These are phyloP conservation scores for Hyperoodon ampullatus DNA, from an alignment of 2,113 vertebrate genomes.

Conservation along the genomic window DNA sequence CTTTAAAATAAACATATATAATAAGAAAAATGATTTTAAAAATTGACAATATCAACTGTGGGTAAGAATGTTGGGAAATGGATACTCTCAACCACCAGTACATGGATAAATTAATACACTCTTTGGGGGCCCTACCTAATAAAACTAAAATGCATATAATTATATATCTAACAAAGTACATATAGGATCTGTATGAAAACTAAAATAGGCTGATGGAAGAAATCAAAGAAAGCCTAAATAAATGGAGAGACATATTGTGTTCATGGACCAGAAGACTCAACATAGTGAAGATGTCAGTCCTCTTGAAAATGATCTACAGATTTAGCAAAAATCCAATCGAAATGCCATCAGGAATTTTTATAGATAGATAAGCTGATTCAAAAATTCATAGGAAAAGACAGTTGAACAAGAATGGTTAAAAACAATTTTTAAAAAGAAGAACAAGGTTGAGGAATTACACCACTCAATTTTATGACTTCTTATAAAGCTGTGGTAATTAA, in stretches of 20 bases:
- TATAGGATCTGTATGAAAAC: background rate
- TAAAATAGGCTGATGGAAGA: background rate
- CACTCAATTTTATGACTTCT: background rate
- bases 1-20: constrained; percentile 10
- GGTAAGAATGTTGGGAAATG: background rate
- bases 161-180: background rate
- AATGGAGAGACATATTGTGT: background rate
- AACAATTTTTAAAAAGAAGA: background rate
- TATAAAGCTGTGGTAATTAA: background rate
- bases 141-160: background rate
- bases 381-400: constrained; percentile 10
- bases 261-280: background rate
- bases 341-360: background rate
- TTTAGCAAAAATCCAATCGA: background rate
- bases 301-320: constrained; percentile 23
- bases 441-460: background rate
- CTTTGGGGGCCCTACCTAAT: background rate
- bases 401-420: background rate
- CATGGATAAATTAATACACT: background rate
- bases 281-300: background rate
- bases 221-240: background rate
- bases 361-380: background rate
- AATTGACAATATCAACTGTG: background rate
- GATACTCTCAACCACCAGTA: background rate
- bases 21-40: background rate